Conservation (phyloP, 2,113 vertebrate species). For the Crotalus horridus region DNA sequence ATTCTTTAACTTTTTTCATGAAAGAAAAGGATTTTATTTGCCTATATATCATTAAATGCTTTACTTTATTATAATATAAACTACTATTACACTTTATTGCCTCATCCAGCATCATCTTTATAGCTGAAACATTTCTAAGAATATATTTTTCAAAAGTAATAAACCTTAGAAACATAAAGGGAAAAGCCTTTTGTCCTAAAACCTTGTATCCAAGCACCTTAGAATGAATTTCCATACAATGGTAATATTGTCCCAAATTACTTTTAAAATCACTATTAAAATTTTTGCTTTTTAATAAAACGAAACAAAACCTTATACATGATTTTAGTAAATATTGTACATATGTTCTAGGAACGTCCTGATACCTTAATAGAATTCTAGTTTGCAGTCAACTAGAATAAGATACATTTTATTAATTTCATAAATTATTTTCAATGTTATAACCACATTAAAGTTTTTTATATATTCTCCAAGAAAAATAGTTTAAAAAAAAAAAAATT, state of each 20-base stretch:
- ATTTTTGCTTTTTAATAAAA: background rate
- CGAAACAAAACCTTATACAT: background rate
- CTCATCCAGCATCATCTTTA: background rate
- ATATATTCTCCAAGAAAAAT: background rate
- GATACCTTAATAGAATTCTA: background rate
- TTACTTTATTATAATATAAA: background rate
- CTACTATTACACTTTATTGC: background rate
- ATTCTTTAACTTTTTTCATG: background rate
- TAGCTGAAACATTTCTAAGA: background rate
- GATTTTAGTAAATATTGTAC: background rate
- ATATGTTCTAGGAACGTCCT: background rate
- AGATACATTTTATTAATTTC: background rate
- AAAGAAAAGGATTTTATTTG: background rate
- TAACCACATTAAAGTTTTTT: background rate
- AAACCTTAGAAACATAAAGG: background rate
- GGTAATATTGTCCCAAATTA: background rate
- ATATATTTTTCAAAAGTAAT: background rate
- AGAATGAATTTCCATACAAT: background rate
- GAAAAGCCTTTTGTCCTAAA: no score
- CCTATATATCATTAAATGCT: background rate
- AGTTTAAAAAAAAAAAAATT: no score
- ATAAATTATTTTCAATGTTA: background rate
- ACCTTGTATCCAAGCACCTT: no score
- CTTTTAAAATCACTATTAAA: background rate
- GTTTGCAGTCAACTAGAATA: background rate